phyloP scores from a whole-genome alignment of 2,113 vertebrate species.

The Pseudois nayaur region DNA sequence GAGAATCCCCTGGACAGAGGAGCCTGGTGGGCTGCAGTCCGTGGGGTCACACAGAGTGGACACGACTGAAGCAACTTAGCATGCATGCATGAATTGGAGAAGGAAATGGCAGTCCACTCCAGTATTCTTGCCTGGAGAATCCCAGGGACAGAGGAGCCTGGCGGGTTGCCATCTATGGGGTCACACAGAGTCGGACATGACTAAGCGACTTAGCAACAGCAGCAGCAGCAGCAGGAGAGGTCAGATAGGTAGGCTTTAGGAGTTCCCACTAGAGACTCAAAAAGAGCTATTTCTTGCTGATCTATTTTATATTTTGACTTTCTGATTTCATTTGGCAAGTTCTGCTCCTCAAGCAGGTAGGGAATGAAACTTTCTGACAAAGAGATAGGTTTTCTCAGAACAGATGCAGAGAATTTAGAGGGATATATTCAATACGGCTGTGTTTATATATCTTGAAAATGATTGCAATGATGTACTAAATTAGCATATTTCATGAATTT shows the following conservation, averaged over 20 bases:
- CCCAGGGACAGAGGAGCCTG: background rate
- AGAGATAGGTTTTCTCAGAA: background rate
- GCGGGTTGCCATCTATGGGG: background rate
- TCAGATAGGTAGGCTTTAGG: background rate
- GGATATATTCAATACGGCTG: background rate
- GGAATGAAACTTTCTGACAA: background rate
- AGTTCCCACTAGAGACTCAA: background rate
- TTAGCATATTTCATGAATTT: background rate
- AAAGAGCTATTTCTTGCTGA: background rate
- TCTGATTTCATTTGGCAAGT: background rate
- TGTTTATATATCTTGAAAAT: background rate
- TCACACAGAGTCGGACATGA: background rate
- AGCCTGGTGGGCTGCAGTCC: fast-evolving
- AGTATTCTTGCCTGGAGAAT: background rate
- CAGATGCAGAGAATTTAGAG: background rate
- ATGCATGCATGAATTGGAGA: background rate
- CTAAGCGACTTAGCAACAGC: background rate
- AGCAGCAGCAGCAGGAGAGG: background rate
- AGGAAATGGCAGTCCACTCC: background rate
- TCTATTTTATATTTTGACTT: background rate
- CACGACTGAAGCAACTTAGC: background rate
- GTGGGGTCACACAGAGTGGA: background rate
- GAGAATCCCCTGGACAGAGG: background rate
- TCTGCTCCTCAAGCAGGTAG: background rate
- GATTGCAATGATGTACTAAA: background rate